phyloP scores from a whole-genome alignment of 2,888 invertebrate genomes.

The Andricus curvator region DNA sequence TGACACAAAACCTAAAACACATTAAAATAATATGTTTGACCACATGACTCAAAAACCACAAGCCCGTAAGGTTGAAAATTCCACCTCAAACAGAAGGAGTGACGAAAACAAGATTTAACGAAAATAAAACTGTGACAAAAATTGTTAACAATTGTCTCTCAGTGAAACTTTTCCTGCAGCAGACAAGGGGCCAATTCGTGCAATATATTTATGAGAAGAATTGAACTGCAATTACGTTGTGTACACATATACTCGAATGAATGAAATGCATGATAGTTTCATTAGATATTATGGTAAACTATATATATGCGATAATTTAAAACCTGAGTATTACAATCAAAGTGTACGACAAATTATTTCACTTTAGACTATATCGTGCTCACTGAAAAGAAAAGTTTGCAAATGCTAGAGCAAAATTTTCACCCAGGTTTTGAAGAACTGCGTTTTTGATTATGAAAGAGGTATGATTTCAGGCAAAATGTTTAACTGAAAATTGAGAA shows the following conservation, averaged over 20 bases:
- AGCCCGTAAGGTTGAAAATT: not conserved
- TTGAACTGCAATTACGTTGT: conserved; percentile 53
- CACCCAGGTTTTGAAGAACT: not conserved
- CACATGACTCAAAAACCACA: too few relatives aligned
- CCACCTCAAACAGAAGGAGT: not conserved
- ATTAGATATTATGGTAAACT: not conserved
- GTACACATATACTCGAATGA: conserved; percentile 50
- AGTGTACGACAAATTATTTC: not conserved
- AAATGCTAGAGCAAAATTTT: not conserved
- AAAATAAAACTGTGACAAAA: not conserved
- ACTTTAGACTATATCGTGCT: not conserved
- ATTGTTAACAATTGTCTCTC: not conserved
- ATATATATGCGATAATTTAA: not conserved
- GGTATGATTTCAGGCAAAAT: not conserved
- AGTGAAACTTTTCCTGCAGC: conserved; percentile 63
- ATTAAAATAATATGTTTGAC: too few relatives aligned
- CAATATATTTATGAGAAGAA: conserved; percentile 57
- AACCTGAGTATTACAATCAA: not conserved
- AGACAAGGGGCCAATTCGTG: conserved; percentile 72
- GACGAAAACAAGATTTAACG: not conserved
- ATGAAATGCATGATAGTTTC: not conserved
- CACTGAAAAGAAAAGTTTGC: not conserved
- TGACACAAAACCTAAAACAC: not conserved
- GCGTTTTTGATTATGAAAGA: not conserved
- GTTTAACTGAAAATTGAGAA: not conserved